phyloP scores from a whole-genome alignment of 2,113 vertebrate genomes.

The Cettia cetti region DNA sequence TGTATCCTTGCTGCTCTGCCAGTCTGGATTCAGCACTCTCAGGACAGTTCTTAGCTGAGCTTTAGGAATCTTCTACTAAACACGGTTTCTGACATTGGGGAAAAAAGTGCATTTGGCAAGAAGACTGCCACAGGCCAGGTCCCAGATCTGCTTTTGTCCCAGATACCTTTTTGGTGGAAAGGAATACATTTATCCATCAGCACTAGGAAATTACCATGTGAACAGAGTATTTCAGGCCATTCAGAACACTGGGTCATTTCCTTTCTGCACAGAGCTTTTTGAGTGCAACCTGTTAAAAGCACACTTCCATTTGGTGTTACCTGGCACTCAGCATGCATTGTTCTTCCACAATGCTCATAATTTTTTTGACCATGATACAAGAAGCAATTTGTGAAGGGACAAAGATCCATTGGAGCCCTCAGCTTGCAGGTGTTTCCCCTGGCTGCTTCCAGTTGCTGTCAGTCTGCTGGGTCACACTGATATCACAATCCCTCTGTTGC shows the following conservation, averaged over 20 bases:
- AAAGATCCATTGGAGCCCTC: not conserved
- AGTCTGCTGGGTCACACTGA: not conserved
- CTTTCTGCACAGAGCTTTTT: not conserved
- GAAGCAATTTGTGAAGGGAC: not conserved
- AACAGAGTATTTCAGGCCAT: not conserved
- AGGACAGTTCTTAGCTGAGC: not conserved
- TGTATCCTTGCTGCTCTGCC: not conserved
- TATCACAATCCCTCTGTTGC: not conserved
- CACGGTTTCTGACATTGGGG: not conserved
- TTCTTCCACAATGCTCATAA: not conserved
- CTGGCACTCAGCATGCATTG: not conserved
- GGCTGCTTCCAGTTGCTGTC: not conserved
- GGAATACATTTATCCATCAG: not conserved
- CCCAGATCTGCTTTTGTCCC: not conserved
- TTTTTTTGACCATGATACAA: accelerated
- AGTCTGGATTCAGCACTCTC: not conserved
- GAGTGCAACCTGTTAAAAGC: not conserved
- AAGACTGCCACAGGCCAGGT: not conserved
- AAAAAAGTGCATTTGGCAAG: not conserved
- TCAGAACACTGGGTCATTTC: not conserved
- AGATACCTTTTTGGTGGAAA: not conserved
- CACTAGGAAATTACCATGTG: not conserved
- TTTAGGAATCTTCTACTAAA: not conserved
- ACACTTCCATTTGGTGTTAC: not conserved
- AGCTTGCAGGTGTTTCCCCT: not conserved